Evolutionary conservation across 2,888 invertebrate genomes (phyloP), one percentile per base, ranked within the genome.

Genomic region (Ormyrus rosae): DNA sequence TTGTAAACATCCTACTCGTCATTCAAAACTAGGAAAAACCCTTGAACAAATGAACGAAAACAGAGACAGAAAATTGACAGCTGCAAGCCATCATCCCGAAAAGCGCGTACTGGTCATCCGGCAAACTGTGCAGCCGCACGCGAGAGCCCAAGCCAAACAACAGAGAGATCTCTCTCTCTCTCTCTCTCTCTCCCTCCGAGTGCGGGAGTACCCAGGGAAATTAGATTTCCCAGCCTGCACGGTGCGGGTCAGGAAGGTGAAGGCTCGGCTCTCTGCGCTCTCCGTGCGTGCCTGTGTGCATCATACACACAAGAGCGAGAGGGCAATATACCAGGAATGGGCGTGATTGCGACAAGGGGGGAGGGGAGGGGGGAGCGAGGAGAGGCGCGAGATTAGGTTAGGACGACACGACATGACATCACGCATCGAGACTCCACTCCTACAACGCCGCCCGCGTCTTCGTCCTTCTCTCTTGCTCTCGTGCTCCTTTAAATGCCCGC

Each of bases 351-450:
- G 85, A 83, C 81, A 81, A 83, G 64, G 60, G 56, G 48, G 34
- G 48, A 13, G 46, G 13, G 8, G 9, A 46, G 13, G 71, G 55
- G 55, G 61, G 53, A 60, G 48, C 11, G 10, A 46, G 68, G 10
- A 46, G 68, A 79, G 56, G 63, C 51, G 68, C 68, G 56, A 80
- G 84, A 87, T 87, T 87, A 89, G 89, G 89, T 88, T 88, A 86
- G 86, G 85, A 86, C 84, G 71, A 70, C 83, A 82, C 83, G 86
- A 87, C 85, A 86, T 88, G 89, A 88, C 88, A 89, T 88, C 88
- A 86, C 86, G 85, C 84, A 84, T 34, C 34, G 34, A 34, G 34
- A 34, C 34, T 34, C 34, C 34, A 34, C 34, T 34, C 34, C 34
- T 34, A 34, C 34, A 34, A 34, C 34, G 34, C 34, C 34, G 34